Conservation (phyloP, 2,797 vertebrate genomes). For the Sebastes nivosus region DNA sequence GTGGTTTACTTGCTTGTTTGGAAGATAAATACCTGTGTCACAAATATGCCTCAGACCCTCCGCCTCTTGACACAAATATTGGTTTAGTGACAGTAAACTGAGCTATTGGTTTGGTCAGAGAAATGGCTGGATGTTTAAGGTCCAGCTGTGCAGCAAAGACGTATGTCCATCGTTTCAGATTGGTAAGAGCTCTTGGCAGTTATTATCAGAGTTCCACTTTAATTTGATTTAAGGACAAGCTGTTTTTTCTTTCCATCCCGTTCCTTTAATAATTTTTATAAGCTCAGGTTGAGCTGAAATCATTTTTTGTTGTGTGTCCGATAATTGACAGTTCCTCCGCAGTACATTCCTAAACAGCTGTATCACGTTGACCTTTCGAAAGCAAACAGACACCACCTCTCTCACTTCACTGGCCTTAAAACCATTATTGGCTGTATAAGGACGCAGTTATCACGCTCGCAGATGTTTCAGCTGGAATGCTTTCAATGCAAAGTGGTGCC, state of each 20-base stretch:
- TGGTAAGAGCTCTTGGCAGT: not conserved
- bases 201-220: not conserved
- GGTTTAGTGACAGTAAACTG: constrained; percentile 35
- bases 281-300: not conserved
- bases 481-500: constrained; percentile 1
- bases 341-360: constrained; percentile 11
- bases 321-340: not conserved
- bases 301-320: not conserved
- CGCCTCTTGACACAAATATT: constrained; percentile 43
- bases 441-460: not conserved
- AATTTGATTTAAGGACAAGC: not conserved
- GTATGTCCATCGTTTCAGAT: not conserved
- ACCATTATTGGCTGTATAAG: not conserved
- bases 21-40: constrained; percentile 12
- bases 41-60: not conserved
- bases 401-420: constrained; percentile 1
- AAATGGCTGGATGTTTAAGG: not conserved
- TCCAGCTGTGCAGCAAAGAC: not conserved
- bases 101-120: constrained; percentile 3
- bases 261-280: not conserved
- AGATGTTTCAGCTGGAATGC: constrained; percentile 39
- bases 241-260: not conserved
- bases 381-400: not conserved
- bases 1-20: constrained; percentile 19
- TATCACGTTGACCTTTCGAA: not conserved